Evolutionary conservation across 2,888 invertebrate species (phyloP).

Genomic region (Hecatera dysodea): DNA sequence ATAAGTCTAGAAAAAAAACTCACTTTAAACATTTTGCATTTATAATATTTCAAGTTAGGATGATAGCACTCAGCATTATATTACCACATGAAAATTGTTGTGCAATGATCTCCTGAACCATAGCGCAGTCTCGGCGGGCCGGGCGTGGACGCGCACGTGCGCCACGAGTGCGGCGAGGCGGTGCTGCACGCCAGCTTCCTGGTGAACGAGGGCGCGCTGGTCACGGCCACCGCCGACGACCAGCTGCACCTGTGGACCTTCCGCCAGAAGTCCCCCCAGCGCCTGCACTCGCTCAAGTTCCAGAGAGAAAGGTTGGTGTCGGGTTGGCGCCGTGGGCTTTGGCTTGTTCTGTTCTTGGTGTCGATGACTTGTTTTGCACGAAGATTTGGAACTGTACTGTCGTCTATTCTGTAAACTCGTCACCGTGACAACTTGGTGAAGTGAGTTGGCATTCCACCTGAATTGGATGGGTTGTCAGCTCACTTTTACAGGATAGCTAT

Average conservation of each 20-base stretch:
- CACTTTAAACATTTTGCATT: too few relatives aligned
- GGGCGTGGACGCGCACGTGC: slow-evolving; percentile 98
- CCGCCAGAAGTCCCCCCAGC: slow-evolving; percentile 97
- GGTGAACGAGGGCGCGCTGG: slow-evolving; percentile 98
- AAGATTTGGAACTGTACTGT: too few relatives aligned
- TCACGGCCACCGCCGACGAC: slow-evolving; percentile 99
- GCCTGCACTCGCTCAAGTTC: slow-evolving; percentile 99
- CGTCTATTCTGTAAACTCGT: too few relatives aligned
- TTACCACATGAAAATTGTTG: too few relatives aligned
- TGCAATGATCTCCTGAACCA: slow-evolving; percentile 74
- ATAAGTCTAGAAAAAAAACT: too few relatives aligned
- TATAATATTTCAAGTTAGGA: too few relatives aligned
- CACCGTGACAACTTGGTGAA: too few relatives aligned
- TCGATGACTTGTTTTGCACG: slow-evolving; percentile 23
- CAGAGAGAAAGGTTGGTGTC: slow-evolving; percentile 96
- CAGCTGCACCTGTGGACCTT: slow-evolving; percentile 99
- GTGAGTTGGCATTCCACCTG: too few relatives aligned
- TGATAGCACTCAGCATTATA: too few relatives aligned
- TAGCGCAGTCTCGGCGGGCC: slow-evolving; percentile 96
- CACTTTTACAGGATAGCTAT: too few relatives aligned
- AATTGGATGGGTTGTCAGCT: too few relatives aligned
- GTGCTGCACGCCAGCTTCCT: slow-evolving; percentile 98
- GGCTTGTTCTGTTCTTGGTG: slow-evolving; percentile 4
- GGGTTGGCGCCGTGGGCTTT: not conserved
- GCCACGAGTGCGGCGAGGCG: slow-evolving; percentile 95